Conservation (phyloP, 92 coral and sea anemone species). For the Anthopleura xanthogrammica region DNA sequence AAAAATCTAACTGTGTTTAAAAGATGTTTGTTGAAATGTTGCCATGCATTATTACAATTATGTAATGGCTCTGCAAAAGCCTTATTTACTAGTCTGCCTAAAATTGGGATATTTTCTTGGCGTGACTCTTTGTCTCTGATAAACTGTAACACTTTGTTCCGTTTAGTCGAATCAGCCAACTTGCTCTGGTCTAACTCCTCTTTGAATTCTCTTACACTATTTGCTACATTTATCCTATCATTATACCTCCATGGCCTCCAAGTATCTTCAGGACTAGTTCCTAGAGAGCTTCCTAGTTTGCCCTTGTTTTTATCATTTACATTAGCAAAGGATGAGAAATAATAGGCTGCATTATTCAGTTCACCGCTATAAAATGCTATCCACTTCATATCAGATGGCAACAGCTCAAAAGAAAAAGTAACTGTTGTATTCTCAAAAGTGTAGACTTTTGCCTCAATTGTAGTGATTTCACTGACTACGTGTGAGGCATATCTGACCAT, state of each 20-base stretch:
- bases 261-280: constrained; percentile 30
- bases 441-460: constrained; percentile 27
- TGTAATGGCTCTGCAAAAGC: constrained; percentile 54
- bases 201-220: constrained; percentile 26
- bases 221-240: constrained; percentile 33
- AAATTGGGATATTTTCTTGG: constrained; percentile 55
- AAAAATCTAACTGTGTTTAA: constrained; percentile 33
- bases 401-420: constrained; percentile 50
- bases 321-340: constrained; percentile 62
- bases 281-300: constrained; percentile 36
- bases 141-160: constrained; percentile 40
- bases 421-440: constrained; percentile 9
- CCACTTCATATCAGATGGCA: constrained; percentile 72
- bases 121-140: constrained; percentile 42
- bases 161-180: constrained; percentile 44
- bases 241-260: constrained; percentile 60
- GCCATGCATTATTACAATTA: constrained; percentile 59
- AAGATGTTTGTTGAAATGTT: constrained; percentile 40
- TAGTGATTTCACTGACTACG: constrained; percentile 32
- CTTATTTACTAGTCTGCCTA: constrained; percentile 57
- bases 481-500: constrained; percentile 30
- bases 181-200: constrained; percentile 21
- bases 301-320: constrained; percentile 47
- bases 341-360: constrained; percentile 47
- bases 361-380: constrained; percentile 60